Percentiles rank a stretch among this genome's conserved stretches.
Evolutionary conservation across 2,113 vertebrate genomes (phyloP).

Genomic region (Murina feae): DNA sequence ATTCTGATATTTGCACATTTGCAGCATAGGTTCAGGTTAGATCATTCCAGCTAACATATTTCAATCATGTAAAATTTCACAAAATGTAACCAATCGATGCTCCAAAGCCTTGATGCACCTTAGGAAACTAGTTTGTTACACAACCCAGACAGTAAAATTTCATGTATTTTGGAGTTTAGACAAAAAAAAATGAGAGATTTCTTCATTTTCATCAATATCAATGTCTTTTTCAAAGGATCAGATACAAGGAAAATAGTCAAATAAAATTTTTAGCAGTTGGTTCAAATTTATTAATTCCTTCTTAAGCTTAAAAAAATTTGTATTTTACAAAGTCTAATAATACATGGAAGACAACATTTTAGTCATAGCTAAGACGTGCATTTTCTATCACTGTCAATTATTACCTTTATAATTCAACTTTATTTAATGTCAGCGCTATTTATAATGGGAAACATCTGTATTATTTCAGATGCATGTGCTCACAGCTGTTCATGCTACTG

Average conservation of each 20-base stretch:
- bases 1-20: not conserved
- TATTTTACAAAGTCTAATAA: conserved; percentile 2
- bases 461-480: conserved; percentile 15
- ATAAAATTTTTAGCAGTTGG: not conserved
- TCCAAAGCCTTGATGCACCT: not conserved
- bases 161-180: not conserved
- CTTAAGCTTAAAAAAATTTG: not conserved
- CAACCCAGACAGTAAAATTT: not conserved
- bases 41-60: not conserved
- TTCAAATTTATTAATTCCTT: not conserved
- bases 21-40: fast-evolving
- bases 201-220: not conserved
- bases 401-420: conserved; percentile 37
- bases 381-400: not conserved
- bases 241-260: not conserved
- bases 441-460: conserved; percentile 51
- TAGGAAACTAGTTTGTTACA: not conserved
- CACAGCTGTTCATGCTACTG: conserved; percentile 19
- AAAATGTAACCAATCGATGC: not conserved
- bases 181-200: not conserved
- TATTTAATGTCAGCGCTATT: conserved; percentile 6
- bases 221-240: not conserved
- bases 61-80: not conserved
- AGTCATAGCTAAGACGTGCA: not conserved
- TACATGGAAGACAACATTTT: not conserved